Conservation (phyloP, 2,113 vertebrate species). For the Orientallactaga bullata region DNA sequence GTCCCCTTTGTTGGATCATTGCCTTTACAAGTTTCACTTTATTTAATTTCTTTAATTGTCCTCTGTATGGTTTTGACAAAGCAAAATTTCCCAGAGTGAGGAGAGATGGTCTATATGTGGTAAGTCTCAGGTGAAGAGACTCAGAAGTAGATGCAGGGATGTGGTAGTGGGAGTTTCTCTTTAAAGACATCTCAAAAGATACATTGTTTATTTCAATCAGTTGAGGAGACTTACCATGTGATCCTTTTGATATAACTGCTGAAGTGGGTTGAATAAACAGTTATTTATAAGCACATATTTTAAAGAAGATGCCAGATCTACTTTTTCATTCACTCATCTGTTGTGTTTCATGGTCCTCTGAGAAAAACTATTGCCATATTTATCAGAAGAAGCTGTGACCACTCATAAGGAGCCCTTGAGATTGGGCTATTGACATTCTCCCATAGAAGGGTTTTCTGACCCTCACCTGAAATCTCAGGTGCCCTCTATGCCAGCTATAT, state of each 20-base stretch:
- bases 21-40: slow-evolving; percentile 39
- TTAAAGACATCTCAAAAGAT: neutral
- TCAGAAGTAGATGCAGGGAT: neutral
- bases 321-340: neutral
- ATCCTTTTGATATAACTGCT: neutral
- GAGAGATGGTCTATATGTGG: neutral
- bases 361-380: no score
- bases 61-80: slow-evolving; percentile 28
- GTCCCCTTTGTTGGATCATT: slow-evolving; percentile 23
- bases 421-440: no score
- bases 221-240: neutral
- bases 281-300: neutral
- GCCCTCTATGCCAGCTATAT: no score
- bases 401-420: no score
- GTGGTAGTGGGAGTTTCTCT: neutral
- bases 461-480: no score
- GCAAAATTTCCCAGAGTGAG: slow-evolving; percentile 63
- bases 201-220: neutral
- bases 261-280: neutral
- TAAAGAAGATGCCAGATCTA: neutral
- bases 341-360: no score
- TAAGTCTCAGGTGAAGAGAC: neutral
- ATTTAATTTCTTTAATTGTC: slow-evolving; percentile 69
- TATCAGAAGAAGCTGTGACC: no score
- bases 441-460: no score